phyloP scores from a whole-genome alignment of 1,140 invertebrate genomes.

The Meloidogyne chitwoodi region DNA sequence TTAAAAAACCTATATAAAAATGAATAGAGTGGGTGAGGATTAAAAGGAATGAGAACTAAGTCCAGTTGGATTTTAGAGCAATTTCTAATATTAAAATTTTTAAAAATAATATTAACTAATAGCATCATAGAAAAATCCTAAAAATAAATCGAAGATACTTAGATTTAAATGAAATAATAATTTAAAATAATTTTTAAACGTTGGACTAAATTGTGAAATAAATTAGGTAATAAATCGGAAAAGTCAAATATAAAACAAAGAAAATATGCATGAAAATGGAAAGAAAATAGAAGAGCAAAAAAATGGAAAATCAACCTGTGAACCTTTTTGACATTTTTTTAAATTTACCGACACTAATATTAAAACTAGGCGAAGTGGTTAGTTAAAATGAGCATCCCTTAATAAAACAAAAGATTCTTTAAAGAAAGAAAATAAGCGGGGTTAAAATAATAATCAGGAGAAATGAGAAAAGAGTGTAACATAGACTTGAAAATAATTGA shows the following conservation, averaged over 20 bases:
- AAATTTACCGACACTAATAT: not conserved
- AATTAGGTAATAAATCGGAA: too few species aligned
- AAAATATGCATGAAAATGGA: not conserved
- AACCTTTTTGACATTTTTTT: not conserved
- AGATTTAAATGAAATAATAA: too few species aligned
- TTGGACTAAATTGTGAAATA: too few species aligned
- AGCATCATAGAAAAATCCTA: too few species aligned
- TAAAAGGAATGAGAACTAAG: not conserved
- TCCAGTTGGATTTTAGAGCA: not conserved
- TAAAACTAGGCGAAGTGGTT: not conserved
- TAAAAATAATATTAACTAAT: not conserved
- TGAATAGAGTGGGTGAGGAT: not conserved
- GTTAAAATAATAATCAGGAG: too few species aligned
- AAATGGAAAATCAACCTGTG: not conserved
- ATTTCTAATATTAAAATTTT: not conserved
- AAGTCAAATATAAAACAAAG: not conserved
- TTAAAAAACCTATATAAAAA: not conserved
- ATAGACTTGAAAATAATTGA: too few species aligned
- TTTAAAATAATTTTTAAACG: too few species aligned
- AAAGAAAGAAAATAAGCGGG: too few species aligned
- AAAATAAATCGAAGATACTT: too few species aligned
- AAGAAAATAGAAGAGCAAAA: not conserved
- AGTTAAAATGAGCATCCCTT: too few species aligned
- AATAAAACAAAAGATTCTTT: too few species aligned
- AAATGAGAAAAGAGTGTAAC: too few species aligned